Conservation (phyloP, 2,888 invertebrate species). For the Papilio gigon region DNA sequence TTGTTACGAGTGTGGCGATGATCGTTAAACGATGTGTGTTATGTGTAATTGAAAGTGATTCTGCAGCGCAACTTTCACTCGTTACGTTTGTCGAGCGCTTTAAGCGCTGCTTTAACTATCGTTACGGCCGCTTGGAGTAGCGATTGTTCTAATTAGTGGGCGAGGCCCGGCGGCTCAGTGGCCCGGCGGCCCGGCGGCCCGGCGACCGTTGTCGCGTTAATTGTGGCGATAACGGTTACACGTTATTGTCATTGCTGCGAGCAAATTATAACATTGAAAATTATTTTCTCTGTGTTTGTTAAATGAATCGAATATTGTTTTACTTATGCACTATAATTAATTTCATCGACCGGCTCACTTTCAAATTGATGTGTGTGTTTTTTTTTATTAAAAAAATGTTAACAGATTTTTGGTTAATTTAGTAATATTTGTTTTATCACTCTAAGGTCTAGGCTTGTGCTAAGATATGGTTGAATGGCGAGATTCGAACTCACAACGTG, state of each 20-base stretch:
- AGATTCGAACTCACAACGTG: too few relatives aligned
- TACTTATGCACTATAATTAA: not conserved
- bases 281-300: not conserved
- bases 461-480: too few relatives aligned
- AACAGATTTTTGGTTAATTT: too few relatives aligned
- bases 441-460: too few relatives aligned
- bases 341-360: not conserved
- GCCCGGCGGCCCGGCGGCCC: constrained; percentile 21
- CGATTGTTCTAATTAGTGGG: constrained; percentile 36
- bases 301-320: constrained; percentile 6
- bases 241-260: constrained; percentile 25
- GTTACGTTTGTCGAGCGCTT: constrained; percentile 38
- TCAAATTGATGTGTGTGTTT: not conserved
- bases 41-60: constrained; percentile 45
- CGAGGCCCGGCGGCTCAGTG: constrained; percentile 26
- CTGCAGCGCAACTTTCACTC: constrained; percentile 47
- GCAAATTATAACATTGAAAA: constrained; percentile 32
- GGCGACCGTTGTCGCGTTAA: constrained; percentile 28
- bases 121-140: constrained; percentile 25
- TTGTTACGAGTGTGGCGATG: constrained; percentile 31
- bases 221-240: constrained; percentile 25
- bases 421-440: too few relatives aligned
- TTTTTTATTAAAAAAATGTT: not conserved
- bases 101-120: constrained; percentile 31
- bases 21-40: constrained; percentile 41